phyloP scores from a whole-genome alignment of 2,797 vertebrate genomes.

The Poeciliopsis infans region DNA sequence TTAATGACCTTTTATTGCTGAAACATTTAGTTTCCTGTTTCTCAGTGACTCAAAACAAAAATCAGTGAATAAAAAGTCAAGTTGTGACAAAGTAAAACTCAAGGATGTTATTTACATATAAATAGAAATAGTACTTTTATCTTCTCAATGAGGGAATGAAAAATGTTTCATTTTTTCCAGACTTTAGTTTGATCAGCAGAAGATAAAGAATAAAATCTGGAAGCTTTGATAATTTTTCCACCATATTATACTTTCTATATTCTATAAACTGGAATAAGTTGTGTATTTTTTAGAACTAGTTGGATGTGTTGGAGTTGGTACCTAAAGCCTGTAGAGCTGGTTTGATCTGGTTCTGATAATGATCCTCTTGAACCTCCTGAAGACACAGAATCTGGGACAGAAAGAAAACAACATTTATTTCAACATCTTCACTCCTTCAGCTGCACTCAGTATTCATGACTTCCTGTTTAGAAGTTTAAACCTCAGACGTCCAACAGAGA shows the following conservation, averaged over 20 bases:
- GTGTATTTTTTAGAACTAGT: neutral
- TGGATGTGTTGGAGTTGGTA: slow-evolving; percentile 55
- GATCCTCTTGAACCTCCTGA: slow-evolving; percentile 96
- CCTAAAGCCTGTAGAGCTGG: slow-evolving; percentile 89
- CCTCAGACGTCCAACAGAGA: neutral
- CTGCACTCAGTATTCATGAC: neutral
- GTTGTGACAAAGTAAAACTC: no score
- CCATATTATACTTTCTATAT: neutral
- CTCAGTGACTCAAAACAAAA: no score
- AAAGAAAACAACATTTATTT: neutral
- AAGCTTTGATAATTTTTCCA: neutral
- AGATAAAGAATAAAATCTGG: neutral
- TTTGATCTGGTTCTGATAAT: slow-evolving; percentile 89
- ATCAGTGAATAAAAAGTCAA: no score
- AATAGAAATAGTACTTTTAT: no score
- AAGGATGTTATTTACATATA: no score
- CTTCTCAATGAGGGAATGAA: no score
- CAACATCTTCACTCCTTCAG: neutral
- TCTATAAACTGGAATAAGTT: neutral
- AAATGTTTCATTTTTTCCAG: no score
- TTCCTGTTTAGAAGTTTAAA: neutral
- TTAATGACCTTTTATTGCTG: no score
- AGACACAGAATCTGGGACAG: slow-evolving; percentile 90
- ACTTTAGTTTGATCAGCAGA: neutral
- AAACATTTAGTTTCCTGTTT: no score